Base-by-base conservation (phyloP, 2,797 vertebrate species). In the Sparidentex hasta region DNA sequence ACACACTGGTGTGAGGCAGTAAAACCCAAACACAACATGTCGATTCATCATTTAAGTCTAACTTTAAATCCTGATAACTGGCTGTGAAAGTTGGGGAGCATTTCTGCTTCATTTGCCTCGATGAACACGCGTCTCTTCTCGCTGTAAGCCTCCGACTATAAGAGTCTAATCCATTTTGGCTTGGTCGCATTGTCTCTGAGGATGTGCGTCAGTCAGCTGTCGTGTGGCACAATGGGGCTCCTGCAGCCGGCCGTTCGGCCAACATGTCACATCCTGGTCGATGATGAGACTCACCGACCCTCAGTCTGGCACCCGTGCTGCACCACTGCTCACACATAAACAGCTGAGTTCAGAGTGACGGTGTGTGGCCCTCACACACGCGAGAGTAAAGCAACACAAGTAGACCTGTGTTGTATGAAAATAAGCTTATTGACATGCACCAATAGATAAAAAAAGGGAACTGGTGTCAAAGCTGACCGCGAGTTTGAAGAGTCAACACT, bases 201-300 rank as follows among this genome's bases (percentile, higher is more conserved):
- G 80, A 82, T 85, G 41, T 81, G 71, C 78, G 65, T 65, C 52
- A 71, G 81, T 75, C 74, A 77, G 38, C 77, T 73, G 65, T 78
- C 21, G 58, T 58, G 33, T 43, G 56, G 58, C 69, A 90, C 86
- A 89, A 84, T 78, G 59, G 68, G 41, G 46, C 25, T 61, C 18
- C 2, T 5, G 81, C 54, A 21, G 71, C 54, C 63, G 11, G 54
- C 50, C 56, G 3, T 8, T 61, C 18, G 9, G 63, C 70, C 77
- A 7, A 12, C 44, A 20, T 70, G 29, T 23, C 64, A 76, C 65
- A 58, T 89, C 85, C 90, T 91, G 88, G 81, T 82, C 63, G 54
- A 67, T 47, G 59, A 63, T 68, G 69, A 85, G 68, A 52, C 57
- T 56, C 33, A 18, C 17, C 25, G 18, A 62, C 29, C 47, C 44